Evolutionary conservation across 2,797 vertebrate species (phyloP).

Genomic region (Micromesistius poutassou): DNA sequence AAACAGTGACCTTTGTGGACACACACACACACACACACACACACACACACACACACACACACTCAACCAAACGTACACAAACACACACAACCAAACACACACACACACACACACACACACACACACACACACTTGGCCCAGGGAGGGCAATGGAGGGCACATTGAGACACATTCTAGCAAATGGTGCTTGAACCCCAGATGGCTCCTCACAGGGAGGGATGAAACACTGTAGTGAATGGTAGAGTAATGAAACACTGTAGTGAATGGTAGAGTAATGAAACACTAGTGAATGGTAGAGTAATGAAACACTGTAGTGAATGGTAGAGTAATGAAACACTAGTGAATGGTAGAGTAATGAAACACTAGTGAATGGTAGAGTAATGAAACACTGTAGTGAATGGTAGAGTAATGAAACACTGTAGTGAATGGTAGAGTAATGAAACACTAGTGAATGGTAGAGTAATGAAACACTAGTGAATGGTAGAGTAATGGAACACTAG

Average conservation of each 20-base stretch:
- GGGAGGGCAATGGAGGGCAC: background rate
- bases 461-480: no score
- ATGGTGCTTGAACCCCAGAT: constrained; percentile 1
- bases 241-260: no score
- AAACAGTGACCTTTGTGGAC: constrained; percentile 1
- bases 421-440: no score
- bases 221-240: background rate
- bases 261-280: background rate
- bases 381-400: no score
- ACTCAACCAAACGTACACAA: background rate
- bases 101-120: constrained; percentile 3
- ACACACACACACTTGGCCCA: constrained; percentile 4
- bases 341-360: no score
- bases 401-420: no score
- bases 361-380: no score
- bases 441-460: no score
- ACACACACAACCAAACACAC: background rate
- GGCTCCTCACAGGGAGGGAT: background rate
- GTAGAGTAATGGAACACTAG: no score
- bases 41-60: background rate
- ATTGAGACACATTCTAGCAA: background rate
- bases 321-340: no score
- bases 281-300: background rate
- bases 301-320: no score
- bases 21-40: background rate